Evolutionary conservation across 2,113 vertebrate genomes (phyloP).

Genomic region (Petaurus breviceps): DNA sequence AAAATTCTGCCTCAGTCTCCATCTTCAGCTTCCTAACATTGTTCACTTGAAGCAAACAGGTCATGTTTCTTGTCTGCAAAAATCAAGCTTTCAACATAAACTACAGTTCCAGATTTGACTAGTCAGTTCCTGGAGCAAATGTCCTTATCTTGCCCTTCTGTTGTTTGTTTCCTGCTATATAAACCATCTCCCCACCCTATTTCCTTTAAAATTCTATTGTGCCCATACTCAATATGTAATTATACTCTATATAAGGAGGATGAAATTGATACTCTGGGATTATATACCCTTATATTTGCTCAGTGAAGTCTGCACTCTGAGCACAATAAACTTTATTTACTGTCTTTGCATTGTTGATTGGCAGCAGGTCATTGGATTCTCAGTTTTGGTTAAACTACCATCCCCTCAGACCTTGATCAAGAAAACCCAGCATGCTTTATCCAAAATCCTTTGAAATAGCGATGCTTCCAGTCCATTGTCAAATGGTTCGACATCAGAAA

Average conservation of each 20-base stretch:
- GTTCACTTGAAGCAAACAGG: neutral
- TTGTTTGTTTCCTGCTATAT: neutral
- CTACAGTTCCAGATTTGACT: neutral
- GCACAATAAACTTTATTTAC: neutral
- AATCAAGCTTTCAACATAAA: neutral
- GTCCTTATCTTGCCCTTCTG: neutral
- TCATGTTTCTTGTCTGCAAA: neutral
- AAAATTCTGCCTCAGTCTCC: neutral
- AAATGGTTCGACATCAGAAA: neutral
- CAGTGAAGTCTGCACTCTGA: neutral
- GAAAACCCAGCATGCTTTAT: neutral
- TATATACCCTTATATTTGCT: neutral
- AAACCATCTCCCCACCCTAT: neutral
- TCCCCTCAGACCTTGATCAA: neutral
- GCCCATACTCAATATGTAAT: neutral
- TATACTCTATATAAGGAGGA: neutral
- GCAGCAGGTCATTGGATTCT: neutral
- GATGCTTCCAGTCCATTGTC: neutral
- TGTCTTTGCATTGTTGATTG: neutral
- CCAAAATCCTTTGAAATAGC: neutral
- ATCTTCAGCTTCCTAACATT: neutral
- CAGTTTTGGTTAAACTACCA: neutral
- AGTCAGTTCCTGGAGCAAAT: neutral
- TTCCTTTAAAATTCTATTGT: neutral
- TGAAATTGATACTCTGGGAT: neutral